Evolutionary conservation across 2,797 vertebrate species (phyloP), one percentile per base, ranked within the genome.

Genomic region (Pseudotriccus pelzelni): DNA sequence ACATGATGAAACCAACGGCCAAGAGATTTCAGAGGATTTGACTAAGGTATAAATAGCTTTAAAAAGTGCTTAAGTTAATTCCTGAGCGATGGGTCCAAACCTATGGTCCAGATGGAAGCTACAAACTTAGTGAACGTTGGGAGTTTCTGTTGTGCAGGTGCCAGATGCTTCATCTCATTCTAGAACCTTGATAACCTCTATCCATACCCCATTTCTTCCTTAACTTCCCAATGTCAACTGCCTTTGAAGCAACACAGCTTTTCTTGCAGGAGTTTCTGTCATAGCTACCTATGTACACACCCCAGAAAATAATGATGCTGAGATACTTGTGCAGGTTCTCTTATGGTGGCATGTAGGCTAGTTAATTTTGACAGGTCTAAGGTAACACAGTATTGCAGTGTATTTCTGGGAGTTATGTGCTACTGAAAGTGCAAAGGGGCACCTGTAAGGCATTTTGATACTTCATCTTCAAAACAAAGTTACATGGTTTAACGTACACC

Each of bases 11-110:
- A 72, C 66, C 74, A 81, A 36, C 17, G 73, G 56, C 60, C 47
- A 63, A 50, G 74, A 67, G 78, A 81, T 87, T 81, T 32, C 24
- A 69, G 64, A 91, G 77, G 87, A 64, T 93, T 91, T 93, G 75
- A 14, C 36, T 43, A 41, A 77, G 88, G 60, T 81, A 74, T 63
- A 89, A 69, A 87, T 53, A 50, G 56, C 66, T 91, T 93, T 41
- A 32, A 25, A 77, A 91, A 70, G 63, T 8, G 9, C 64, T 93
- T 91, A 76, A n/a, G 49, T 43, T 93, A 91, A 89, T 81, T 89
- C 90, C 70, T 62, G 47, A 43, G 47, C n/a, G 30, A 80, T 60
- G 69, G 39, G 12, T 49, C 69, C 34, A 69, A 83, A 83, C 50
- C 59, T 69, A n/a, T 43, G 46, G 50, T 52, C 28, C 64, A 77